Conservation (phyloP, 2,797 vertebrate species). For the Muraenolepis orangiensis region DNA sequence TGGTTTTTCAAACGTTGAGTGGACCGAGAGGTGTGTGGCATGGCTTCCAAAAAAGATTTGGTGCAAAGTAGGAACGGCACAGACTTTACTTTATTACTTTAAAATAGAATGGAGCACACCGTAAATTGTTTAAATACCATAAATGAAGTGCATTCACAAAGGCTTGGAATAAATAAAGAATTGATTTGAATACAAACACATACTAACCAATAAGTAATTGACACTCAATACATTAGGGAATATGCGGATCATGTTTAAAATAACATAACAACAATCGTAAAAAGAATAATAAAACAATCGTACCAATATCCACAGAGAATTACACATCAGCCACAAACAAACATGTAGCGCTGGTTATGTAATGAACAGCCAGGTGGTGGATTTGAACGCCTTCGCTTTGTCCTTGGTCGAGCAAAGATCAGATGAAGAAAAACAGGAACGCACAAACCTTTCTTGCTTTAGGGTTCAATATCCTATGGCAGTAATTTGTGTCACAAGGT, state of each 20-base stretch:
- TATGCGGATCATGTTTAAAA: not conserved
- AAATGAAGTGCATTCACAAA: conserved; percentile 9
- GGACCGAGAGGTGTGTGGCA: not conserved
- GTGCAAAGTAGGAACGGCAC: conserved; percentile 2
- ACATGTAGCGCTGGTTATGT: not conserved
- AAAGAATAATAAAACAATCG: not conserved
- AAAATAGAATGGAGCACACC: conserved; percentile 13
- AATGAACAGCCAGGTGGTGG: not conserved
- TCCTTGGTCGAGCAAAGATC: not conserved
- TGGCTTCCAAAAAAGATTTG: not conserved
- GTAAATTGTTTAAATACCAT: conserved; percentile 11
- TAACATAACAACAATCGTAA: not conserved
- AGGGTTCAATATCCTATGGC: too few species aligned
- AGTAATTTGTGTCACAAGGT: too few species aligned
- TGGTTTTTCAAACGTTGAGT: not conserved
- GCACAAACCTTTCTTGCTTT: too few species aligned
- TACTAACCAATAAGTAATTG: conserved; percentile 2
- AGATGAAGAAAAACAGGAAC: not conserved
- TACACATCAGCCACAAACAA: not conserved
- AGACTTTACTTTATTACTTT: conserved; percentile 15
- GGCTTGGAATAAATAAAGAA: not conserved
- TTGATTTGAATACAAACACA: not conserved
- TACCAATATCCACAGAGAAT: conserved; percentile 1
- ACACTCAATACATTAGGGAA: conserved; percentile 4
- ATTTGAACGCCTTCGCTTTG: not conserved